Evolutionary conservation across 2,113 vertebrate species (phyloP).

Genomic region (Prietella phreatophila): DNA sequence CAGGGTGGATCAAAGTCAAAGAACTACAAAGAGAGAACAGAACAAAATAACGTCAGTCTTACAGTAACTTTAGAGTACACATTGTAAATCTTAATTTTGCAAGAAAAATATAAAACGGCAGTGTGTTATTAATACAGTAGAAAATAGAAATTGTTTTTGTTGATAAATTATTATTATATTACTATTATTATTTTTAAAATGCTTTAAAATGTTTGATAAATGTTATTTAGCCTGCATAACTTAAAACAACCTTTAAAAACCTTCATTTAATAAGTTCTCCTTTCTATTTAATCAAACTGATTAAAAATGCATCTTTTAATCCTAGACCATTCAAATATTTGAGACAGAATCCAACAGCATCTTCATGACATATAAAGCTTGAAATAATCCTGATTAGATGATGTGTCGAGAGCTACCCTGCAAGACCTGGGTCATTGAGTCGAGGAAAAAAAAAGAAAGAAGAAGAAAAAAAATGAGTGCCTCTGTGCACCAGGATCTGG

Average conservation of each 20-base stretch:
- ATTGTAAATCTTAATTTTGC: background rate
- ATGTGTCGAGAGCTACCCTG: no score
- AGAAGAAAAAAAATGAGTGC: background rate
- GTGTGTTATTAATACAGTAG: no score
- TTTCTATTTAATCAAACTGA: background rate
- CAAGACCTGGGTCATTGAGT: no score
- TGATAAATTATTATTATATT: no score
- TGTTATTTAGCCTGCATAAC: background rate
- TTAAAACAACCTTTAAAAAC: no score
- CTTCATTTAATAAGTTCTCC: background rate
- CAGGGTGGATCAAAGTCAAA: conserved; percentile 17
- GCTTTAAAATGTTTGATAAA: background rate
- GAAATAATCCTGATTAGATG: background rate
- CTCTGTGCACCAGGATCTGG: background rate
- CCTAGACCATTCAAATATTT: background rate
- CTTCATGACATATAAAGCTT: background rate
- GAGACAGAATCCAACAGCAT: background rate
- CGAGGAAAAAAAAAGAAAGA: background rate
- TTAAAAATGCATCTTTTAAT: background rate
- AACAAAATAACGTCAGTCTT: background rate
- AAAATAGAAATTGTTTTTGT: no score
- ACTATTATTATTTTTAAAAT: background rate
- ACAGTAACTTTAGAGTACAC: background rate
- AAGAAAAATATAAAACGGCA: background rate
- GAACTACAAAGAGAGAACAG: background rate